Evolutionary conservation across 2,888 invertebrate genomes (phyloP), one percentile per base, ranked within the genome.

Genomic region (Thelaira solivaga): DNA sequence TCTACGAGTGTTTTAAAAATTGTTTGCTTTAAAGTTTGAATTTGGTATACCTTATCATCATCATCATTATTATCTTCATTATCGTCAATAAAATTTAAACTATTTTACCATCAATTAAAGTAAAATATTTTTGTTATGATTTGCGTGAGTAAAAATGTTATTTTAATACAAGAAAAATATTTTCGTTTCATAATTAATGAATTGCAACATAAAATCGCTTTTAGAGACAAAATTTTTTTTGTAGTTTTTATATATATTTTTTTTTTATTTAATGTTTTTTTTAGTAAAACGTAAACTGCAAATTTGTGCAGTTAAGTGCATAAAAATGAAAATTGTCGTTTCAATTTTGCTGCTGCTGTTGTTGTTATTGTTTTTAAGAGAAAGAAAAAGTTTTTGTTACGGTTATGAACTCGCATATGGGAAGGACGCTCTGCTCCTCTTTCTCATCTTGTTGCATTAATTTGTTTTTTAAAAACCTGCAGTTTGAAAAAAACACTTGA

Each of bases 161-260:
- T 47, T 47, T 26, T 1, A 24, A 13, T 57, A 22, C 41, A 31
- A 39, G 36, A 49, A 71, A 69, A 51, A 13, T 29, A 31, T 22
- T 41, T 71, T 41, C 29, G 7, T 71, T 51, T 61, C 22, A 61
- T 31, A 71, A 71, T 24, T 43, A 61, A 51, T n/a, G 43, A 53
- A 26, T 53, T 62, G 43, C 51, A 43, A 51, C 53, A 71, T 8
- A 24, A 62, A 62, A 61, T 45, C 8, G 36, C 6, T 36, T 62
- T 45, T 36, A 34, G 36, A 45, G 13, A 7, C 26, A 45, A n/a
- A n/a, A n/a, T n/a, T 72, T 36, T 24, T 16, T 13, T 31, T 6
- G 10, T 26, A 1, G 6, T 13, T 49, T 47, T 34, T 31, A 0
- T n/a, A n/a, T n/a, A n/a, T n/a, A n/a, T n/a, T n/a, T n/a, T n/a